Evolutionary conservation across 2,113 vertebrate species (phyloP).

Genomic region (Nibea coibor): DNA sequence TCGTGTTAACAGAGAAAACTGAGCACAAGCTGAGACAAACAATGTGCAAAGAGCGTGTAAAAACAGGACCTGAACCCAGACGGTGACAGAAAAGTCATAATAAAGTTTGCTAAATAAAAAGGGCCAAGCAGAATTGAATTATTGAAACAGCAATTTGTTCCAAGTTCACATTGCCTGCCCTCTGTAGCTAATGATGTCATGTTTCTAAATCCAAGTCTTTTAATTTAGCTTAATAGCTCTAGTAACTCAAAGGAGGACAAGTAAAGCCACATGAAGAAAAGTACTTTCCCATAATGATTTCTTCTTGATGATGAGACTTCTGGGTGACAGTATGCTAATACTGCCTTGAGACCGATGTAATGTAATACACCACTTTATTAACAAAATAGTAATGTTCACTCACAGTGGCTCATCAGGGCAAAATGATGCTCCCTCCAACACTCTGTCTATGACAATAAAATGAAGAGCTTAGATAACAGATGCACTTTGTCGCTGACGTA

Average conservation of each 20-base stretch:
- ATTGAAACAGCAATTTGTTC: slow-evolving; percentile 72
- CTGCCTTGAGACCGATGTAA: slow-evolving; percentile 43
- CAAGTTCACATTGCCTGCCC: slow-evolving; percentile 65
- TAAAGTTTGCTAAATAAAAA: slow-evolving; percentile 70
- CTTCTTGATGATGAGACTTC: slow-evolving; percentile 58
- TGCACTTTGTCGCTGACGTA: slow-evolving; percentile 17
- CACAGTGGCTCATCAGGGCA: slow-evolving; percentile 45
- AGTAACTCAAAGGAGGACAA: slow-evolving; percentile 46
- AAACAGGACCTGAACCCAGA: slow-evolving; percentile 29
- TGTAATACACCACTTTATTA: slow-evolving; percentile 62
- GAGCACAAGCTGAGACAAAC: slow-evolving; percentile 1
- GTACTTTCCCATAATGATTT: slow-evolving; percentile 39
- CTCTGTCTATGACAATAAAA: slow-evolving; percentile 27
- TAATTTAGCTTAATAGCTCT: slow-evolving; percentile 67
- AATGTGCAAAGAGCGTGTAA: slow-evolving; percentile 3
- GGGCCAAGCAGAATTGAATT: slow-evolving; percentile 67
- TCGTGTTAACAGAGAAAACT: not conserved
- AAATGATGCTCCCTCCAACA: slow-evolving; percentile 37
- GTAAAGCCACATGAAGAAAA: slow-evolving; percentile 50
- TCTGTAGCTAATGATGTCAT: slow-evolving; percentile 66
- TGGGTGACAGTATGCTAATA: slow-evolving; percentile 64
- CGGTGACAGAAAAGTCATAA: slow-evolving; percentile 51
- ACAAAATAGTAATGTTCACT: slow-evolving; percentile 52
- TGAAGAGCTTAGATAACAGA: slow-evolving; percentile 23
- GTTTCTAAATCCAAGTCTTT: slow-evolving; percentile 65